Percentiles rank a stretch among this genome's conserved stretches.
phyloP scores from a whole-genome alignment of 2,797 vertebrate genomes.

The Sebastolobus alascanus region DNA sequence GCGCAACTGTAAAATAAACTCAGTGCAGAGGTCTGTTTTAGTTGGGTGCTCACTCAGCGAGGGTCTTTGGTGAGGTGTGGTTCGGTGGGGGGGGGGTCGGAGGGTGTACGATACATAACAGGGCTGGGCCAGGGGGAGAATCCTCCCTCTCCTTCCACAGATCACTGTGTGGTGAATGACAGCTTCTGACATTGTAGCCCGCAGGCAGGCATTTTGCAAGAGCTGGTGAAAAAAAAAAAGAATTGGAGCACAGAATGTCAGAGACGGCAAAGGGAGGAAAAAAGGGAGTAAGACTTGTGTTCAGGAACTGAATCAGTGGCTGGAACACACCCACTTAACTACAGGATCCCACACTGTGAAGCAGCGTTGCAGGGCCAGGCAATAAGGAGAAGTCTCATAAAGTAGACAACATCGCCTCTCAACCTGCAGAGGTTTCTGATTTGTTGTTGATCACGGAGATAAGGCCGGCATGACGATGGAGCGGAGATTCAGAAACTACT shows the following conservation, averaged over 20 bases:
- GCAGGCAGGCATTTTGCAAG: slow-evolving; percentile 76
- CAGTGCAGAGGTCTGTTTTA: not conserved
- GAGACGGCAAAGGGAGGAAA: slow-evolving; percentile 38
- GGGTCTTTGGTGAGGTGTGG: slow-evolving; percentile 44
- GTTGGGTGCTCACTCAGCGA: not conserved
- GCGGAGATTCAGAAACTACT: slow-evolving; percentile 71
- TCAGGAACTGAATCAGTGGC: slow-evolving; percentile 55
- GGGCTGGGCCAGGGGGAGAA: slow-evolving; percentile 24
- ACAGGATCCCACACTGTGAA: slow-evolving; percentile 43
- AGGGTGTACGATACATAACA: not conserved
- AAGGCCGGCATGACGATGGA: slow-evolving; percentile 52
- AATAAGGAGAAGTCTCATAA: slow-evolving; percentile 23
- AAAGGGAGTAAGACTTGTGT: slow-evolving; percentile 49
- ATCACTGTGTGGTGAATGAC: slow-evolving; percentile 57
- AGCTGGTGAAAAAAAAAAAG: slow-evolving; percentile 29
- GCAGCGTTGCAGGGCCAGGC: slow-evolving; percentile 34
- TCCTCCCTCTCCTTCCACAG: slow-evolving; percentile 19
- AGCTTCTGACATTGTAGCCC: slow-evolving; percentile 65
- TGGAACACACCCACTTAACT: slow-evolving; percentile 76
- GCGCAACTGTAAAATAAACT: not conserved
- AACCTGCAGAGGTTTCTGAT: slow-evolving; percentile 26
- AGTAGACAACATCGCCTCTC: slow-evolving; percentile 33
- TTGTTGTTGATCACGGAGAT: slow-evolving; percentile 10
- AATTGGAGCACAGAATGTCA: slow-evolving; percentile 33
- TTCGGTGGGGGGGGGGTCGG: slow-evolving; percentile 42